Evolutionary conservation across 2,888 invertebrate genomes (phyloP).

Genomic region (Oscheius sp.): DNA sequence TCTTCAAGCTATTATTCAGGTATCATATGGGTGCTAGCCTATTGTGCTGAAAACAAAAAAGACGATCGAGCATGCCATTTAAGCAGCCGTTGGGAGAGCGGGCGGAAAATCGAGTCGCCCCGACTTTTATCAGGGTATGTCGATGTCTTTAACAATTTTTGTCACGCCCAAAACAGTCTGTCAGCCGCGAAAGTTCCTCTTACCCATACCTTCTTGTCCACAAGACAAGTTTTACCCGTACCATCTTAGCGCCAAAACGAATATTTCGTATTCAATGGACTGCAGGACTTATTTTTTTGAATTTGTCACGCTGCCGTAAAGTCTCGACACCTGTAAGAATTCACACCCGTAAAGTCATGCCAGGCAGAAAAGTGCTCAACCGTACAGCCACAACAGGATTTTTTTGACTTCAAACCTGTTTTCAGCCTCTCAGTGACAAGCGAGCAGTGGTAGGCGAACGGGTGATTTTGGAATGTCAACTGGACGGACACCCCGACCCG

Average conservation of each 20-base stretch:
- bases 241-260: too few relatives aligned
- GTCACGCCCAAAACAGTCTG: too few relatives aligned
- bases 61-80: slow-evolving; percentile 66
- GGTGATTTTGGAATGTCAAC: slow-evolving; percentile 71
- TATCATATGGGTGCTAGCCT: slow-evolving; percentile 29
- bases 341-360: too few relatives aligned
- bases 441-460: slow-evolving; percentile 72
- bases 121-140: slow-evolving; percentile 68
- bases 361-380: too few relatives aligned
- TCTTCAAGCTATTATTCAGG: slow-evolving; percentile 12
- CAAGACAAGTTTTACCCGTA: too few relatives aligned
- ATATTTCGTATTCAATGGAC: too few relatives aligned
- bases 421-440: slow-evolving; percentile 72
- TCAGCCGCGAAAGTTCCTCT: too few relatives aligned
- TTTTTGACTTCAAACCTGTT: slow-evolving; percentile 14
- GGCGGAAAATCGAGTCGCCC: slow-evolving; percentile 66
- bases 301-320: too few relatives aligned
- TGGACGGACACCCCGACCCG: slow-evolving; percentile 73
- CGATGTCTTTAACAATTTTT: background rate
- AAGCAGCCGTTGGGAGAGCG: slow-evolving; percentile 71
- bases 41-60: slow-evolving; percentile 27
- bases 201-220: too few relatives aligned
- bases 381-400: background rate
- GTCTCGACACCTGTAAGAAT: too few relatives aligned
- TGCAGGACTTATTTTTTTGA: too few relatives aligned